Base-by-base conservation (phyloP, 2,888 invertebrate genomes). In the Catocala sponsa region DNA sequence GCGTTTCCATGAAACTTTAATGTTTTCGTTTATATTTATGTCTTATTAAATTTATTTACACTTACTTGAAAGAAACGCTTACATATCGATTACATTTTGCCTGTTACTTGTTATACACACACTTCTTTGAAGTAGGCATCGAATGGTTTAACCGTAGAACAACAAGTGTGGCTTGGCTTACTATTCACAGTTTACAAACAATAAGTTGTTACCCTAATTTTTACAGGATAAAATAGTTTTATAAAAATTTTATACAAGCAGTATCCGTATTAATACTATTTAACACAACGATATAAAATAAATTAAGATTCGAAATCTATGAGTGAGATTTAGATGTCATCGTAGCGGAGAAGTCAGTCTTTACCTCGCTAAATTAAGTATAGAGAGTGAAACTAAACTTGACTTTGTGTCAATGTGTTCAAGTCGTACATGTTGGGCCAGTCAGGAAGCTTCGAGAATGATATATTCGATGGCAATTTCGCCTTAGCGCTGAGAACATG, bases 1-100 rank as follows among this genome's bases (percentile, higher is more conserved):
- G 83, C 87, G 92, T 92, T 92, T 93, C 92, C 89, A 85, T 83
- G 91, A 92, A 92, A 92, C 91, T 87, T 86, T 83, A 85, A 84
- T 85, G 79, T 83, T 72, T 70, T 72, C 54, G 67, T 72, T 72
- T 81, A 78, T 81, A 75, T 81, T 81, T 79, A 82, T 81, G 78
- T 78, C 79, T 79, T 71, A 79, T 80, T 76, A 78, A 82, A 83
- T 78, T 74, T 88, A 89, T 90, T 81, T 89, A 89, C 87, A 91
- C 68, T 78, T 79, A 79, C 70, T 74, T 80, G 79, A 80, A 59
- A 76, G 59, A 74, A 74, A 72, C 51, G 75, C 73, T 82, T 83
- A 83, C 74, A 81, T 76, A 76, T 80, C 71, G 72, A 72, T 76
- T 76, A 76, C 78, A 77, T 63, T 47, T 76, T 69, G 52, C 62